Evolutionary conservation across 2,888 invertebrate species (phyloP), one percentile per base, ranked within the genome.

Genomic region (Heteromyza rotundicornis): DNA sequence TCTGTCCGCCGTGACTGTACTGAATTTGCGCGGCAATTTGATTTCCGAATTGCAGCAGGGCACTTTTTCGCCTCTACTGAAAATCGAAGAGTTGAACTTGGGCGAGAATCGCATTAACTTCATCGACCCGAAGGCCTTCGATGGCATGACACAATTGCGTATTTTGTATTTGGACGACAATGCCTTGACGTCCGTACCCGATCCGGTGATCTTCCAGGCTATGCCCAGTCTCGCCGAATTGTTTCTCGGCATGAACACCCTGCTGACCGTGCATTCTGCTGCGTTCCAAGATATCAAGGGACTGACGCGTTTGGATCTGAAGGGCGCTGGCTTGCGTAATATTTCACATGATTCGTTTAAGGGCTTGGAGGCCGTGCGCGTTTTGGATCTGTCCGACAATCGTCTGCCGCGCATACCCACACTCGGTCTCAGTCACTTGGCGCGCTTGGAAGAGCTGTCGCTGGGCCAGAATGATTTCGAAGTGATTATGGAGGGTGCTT

Each of bases 141-240:
- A 90, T 60, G 93, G 92, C 2, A 83, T 95, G 58, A 85, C 87
- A 3, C 89, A 91, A 22, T 84, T 95, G 64, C 86, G 93, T 64
- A 90, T 94, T 47, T 85, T 95, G 24, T 92, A 92, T 81, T 84
- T 95, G 68, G 94, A 95, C 77, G 94, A 94, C 79, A 95, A 95
- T 82, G 90, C 92, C 67, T 80, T 95, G 68, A 90, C 88, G 69
- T 85, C 89, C 1, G 89, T 94, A 57, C 94, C 94, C 10, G 92
- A 92, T 51, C 84, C 87, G 8, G 90, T 92, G 1, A 73, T 81
- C 44, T 89, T 94, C 74, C 87, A 89, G 40, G 87, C 90, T 14
- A 84, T 94, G 73, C 90, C 90, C 57, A 90, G 90, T 72, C 85
- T 95, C 60, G 94, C 94, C 2, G 95, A 95, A 80, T 84, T 95